These are phyloP conservation scores for Aurelia coerulea DNA, from an alignment of 30 jellyfish, hydroid and myxozoan species.

Conservation along the genomic window DNA sequence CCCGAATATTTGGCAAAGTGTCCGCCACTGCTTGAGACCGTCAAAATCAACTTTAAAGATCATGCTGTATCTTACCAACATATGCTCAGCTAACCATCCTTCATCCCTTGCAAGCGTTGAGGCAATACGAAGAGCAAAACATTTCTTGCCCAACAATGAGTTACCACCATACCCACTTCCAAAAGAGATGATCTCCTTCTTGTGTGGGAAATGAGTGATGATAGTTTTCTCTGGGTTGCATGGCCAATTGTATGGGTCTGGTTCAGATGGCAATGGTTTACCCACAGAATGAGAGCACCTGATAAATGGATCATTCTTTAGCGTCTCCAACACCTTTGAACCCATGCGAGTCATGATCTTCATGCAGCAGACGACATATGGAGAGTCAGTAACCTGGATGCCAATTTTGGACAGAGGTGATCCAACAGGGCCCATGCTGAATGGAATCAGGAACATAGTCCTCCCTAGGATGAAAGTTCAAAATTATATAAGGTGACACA, in stretches of 20 bases:
- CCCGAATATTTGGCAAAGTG: no score
- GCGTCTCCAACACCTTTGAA: conserved; percentile 54
- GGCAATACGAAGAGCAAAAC: conserved; percentile 98
- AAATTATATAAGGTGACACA: no score
- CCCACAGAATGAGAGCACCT: conserved; percentile 95
- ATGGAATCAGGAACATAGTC: conserved; percentile 95
- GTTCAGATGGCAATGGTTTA: conserved; percentile 88
- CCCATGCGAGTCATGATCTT: conserved; percentile 98
- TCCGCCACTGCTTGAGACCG: no score
- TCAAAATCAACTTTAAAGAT: no score
- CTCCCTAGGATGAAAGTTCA: conserved; percentile 70
- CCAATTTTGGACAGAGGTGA: conserved; percentile 94
- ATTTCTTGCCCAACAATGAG: conserved; percentile 94
- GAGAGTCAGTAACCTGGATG: conserved; percentile 95
- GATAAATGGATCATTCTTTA: conserved; percentile 79
- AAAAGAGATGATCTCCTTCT: conserved; percentile 86
- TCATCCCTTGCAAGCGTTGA: conserved; percentile 95
- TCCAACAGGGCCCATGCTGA: conserved; percentile 99
- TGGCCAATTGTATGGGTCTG: conserved; percentile 99
- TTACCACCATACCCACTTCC: conserved; percentile 99
- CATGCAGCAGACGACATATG: conserved; percentile 96
- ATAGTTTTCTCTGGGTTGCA: conserved; percentile 98
- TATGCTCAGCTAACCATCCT: conserved; percentile 99
- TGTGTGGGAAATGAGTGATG: conserved; percentile 97
- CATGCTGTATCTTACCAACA: conserved; percentile 77